Evolutionary conservation across 2,797 vertebrate genomes (phyloP).

Genomic region (Trichosurus vulpecula): DNA sequence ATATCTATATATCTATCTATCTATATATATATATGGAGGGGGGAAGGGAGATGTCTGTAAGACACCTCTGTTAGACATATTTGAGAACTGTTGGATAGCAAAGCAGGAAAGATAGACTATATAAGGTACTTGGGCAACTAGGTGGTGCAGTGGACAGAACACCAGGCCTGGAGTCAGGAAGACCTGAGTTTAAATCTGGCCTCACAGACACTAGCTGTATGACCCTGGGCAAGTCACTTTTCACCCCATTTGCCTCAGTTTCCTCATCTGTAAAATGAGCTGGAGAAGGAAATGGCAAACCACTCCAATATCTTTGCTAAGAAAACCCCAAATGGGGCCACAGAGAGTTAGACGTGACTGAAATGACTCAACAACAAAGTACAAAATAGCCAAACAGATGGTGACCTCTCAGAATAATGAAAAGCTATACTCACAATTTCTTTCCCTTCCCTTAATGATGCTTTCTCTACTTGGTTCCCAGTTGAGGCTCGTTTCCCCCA

Average conservation of each 20-base stretch:
- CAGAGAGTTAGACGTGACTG: not conserved
- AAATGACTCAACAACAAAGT: conserved; percentile 10
- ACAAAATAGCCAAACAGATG: conserved; percentile 1
- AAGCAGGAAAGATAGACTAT: not conserved
- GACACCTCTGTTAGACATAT: not conserved
- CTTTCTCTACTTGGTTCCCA: conserved; percentile 66
- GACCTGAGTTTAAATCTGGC: not conserved
- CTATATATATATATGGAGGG: not conserved
- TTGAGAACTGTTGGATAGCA: not conserved
- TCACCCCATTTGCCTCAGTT: not conserved
- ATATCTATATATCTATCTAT: no score
- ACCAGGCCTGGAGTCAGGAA: not conserved
- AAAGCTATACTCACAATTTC: not conserved
- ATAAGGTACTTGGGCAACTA: not conserved
- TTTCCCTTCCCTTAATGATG: not conserved
- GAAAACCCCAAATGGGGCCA: not conserved
- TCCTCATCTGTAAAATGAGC: not conserved
- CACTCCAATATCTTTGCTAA: not conserved
- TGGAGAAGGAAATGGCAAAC: not conserved
- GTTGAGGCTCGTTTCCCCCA: conserved; percentile 85
- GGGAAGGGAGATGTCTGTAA: not conserved
- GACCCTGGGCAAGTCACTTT: not conserved
- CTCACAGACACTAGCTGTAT: not conserved
- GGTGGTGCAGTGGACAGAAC: not conserved
- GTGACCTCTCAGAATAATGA: not conserved